Evolutionary conservation across 1,140 invertebrate genomes (phyloP), one percentile per base, ranked within the genome.

Genomic region (Aethina tumida): DNA sequence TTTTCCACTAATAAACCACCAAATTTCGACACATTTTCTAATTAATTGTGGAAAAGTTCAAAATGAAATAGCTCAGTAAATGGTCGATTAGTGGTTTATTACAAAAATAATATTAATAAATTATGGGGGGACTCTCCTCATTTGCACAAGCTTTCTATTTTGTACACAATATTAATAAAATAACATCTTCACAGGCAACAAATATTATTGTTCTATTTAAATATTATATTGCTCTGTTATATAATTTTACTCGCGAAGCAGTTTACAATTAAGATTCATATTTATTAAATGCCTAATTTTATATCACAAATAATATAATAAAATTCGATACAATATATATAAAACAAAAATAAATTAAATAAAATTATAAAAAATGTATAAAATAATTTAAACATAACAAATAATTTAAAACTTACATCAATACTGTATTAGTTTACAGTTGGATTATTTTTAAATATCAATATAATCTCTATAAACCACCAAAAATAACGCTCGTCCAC

Each of bases 71-170:
- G n/a, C n/a, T n/a, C n/a, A n/a, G n/a, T n/a, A n/a, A n/a, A n/a
- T n/a, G n/a, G n/a, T n/a, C n/a, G n/a, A n/a, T n/a, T n/a, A n/a
- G n/a, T 22, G 28, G 16, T 47, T 30, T 16, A 35, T 36, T 43
- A 46, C 21, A 43, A 50, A 50, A 50, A 47, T 43, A 50, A 50
- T 50, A 46, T 39, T 35, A 35, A 39, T 30, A 30, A 35, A 36
- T 9, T 35, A 30, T 31, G 12, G 27, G 19, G 31, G 18, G 37
- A 27, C 18, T n/a, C 15, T 37, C 8, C 8, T 41, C 24, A 14
- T 43, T 26, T 43, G 8, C 39, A 31, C 36, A 39, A 26, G 26
- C 22, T 21, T 29, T 17, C 29, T 39, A 25, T 39, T 18, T 39
- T 31, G 25, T 17, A 32, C 17, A 18, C n/a, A 41, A 22, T 41